A percentile compares a stretch with the other conserved stretches of the same genome.
Conservation (phyloP, 2,888 invertebrate genomes). For the Sinohyriopsis cumingii region DNA sequence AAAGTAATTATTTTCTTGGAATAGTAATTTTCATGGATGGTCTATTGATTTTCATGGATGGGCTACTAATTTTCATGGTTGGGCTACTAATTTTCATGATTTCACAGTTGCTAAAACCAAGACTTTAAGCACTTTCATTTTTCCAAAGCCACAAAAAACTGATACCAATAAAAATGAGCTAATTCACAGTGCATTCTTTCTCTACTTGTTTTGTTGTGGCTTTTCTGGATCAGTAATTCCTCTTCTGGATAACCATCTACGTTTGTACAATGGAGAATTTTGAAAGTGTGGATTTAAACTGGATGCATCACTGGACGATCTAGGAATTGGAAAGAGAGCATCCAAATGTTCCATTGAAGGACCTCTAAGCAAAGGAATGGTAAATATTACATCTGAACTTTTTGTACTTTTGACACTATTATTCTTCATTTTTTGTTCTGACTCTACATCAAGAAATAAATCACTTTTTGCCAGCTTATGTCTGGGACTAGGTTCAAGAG, state of each 20-base stretch:
- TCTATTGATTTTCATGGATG: too few relatives aligned
- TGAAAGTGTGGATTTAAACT: constrained; percentile 8
- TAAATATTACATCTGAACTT: constrained; percentile 29
- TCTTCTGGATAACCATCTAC: constrained; percentile 21
- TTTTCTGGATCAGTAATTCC: too few relatives aligned
- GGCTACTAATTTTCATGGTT: too few relatives aligned
- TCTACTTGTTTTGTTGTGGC: too few relatives aligned
- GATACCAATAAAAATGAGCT: too few relatives aligned
- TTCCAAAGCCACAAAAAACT: too few relatives aligned
- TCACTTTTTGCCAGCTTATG: constrained; percentile 39
- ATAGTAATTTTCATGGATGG: too few relatives aligned
- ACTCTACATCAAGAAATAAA: constrained; percentile 15
- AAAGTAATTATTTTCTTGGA: too few relatives aligned
- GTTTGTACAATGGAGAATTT: constrained; percentile 23
- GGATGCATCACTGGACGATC: constrained; percentile 33
- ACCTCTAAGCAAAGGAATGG: constrained; percentile 27
- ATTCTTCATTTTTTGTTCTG: neutral
- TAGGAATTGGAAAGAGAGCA: constrained; percentile 24
- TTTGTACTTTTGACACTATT: constrained; percentile 12
- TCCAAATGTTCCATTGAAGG: constrained; percentile 51
- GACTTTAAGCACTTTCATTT: too few relatives aligned
- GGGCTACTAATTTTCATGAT: too few relatives aligned
- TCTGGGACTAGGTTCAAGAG: constrained; percentile 21
- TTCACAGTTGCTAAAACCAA: too few relatives aligned
- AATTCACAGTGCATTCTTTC: too few relatives aligned